Evolutionary conservation across 2,797 vertebrate species (phyloP), one percentile per base, ranked within the genome.

Genomic region (Pogonophryne albipinna): DNA sequence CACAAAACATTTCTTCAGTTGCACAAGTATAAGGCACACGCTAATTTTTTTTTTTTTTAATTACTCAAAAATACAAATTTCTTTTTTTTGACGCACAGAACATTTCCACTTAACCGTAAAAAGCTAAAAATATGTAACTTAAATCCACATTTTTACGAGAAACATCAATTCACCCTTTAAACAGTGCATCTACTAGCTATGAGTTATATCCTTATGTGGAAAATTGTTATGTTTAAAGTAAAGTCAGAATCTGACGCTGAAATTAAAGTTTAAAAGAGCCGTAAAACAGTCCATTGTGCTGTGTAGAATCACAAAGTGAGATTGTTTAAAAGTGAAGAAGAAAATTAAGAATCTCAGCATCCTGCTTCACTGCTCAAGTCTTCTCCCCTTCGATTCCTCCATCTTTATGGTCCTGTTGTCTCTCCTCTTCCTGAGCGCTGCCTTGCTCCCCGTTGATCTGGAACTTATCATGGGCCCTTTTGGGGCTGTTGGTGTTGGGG

Each of bases 381-480:
- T 93, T 85, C 0, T 93, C 93, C 74, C 94, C 94, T 69, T 86
- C 63, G 1, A 38, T 79, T 64, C 95, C 95, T 12, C 95, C 94
- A 64, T 95, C 95, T 64, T 95, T 92, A 85, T 96, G 97, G 86
- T 98, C 96, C 59, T 95, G 91, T 56, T 95, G 94, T 0, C 89
- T 94, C 42, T 96, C 96, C 1, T 95, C 95, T 0, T 96, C 95
- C 60, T 95, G 94, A 0, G 94, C 91, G 44, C 85, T 89, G 11
- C 86, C 71, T 71, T 96, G 96, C 71, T 96, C 95, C 78, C 97
- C 95, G 56, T 97, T 97, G 53, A 95, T 94, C 41, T 96, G 97
- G 92, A 98, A 97, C 84, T 96, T 98, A 92, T 97, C 96, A 0
- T 97, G 95, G 58, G 96, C 94, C 98, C 98, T 99, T 70, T 96